Evolutionary conservation across 2,113 vertebrate species (phyloP).

Genomic region (Pteronura brasiliensis): DNA sequence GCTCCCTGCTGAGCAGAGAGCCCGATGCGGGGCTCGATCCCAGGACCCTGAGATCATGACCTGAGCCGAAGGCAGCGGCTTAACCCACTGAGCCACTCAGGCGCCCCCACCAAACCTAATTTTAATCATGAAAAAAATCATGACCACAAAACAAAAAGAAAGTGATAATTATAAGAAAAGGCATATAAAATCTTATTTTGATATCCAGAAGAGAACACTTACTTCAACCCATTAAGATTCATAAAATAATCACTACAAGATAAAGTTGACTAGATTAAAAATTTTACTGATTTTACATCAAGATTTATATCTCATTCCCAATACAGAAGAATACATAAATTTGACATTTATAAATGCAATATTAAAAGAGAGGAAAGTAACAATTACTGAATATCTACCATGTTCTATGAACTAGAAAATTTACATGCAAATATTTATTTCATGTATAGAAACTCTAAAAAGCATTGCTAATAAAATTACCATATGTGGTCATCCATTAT

Average conservation of each 20-base stretch:
- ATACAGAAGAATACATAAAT: neutral
- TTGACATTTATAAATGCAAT: neutral
- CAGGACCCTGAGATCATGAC: too few relatives aligned
- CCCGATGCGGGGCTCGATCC: too few relatives aligned
- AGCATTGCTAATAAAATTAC: neutral
- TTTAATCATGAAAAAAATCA: neutral
- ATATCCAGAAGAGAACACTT: neutral
- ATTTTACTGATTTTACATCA: neutral
- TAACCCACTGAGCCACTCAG: too few relatives aligned
- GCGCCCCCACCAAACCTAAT: neutral
- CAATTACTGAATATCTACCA: neutral
- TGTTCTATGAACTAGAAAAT: neutral
- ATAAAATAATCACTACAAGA: neutral
- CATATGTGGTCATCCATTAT: neutral
- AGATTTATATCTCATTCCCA: neutral
- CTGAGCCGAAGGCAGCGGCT: too few relatives aligned
- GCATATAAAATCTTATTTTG: neutral
- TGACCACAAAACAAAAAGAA: neutral
- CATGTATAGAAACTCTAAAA: neutral
- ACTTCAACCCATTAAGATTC: neutral
- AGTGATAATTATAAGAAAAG: neutral
- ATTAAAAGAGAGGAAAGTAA: neutral
- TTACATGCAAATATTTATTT: neutral
- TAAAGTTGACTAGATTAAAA: neutral
- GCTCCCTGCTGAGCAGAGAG: too few relatives aligned